Percentiles rank a stretch among this genome's conserved stretches.
Conservation (phyloP, 53 echinoderm and acorn worm genomes). For the Arbacia lixula region DNA sequence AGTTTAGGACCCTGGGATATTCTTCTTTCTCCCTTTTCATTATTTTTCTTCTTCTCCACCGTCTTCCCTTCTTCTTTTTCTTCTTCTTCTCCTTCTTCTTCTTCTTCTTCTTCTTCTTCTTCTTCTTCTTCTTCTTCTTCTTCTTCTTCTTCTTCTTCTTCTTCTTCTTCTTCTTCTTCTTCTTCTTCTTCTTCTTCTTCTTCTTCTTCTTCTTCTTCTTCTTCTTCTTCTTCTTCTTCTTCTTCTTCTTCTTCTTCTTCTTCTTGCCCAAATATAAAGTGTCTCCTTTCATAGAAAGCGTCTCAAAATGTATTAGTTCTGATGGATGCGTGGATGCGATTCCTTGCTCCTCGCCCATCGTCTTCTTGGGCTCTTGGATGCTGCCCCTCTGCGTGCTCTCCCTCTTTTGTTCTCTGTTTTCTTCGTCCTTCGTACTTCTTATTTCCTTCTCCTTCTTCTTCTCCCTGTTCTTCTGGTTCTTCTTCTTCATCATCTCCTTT, state of each 20-base stretch:
- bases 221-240: background rate
- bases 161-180: background rate
- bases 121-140: background rate
- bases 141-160: background rate
- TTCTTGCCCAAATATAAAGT: no score
- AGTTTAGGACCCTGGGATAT: background rate
- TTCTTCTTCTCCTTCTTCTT: background rate
- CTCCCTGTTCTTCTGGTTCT: background rate
- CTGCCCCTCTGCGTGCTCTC: background rate
- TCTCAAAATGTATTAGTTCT: no score
- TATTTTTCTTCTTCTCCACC: background rate
- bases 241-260: background rate
- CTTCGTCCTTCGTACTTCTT: background rate
- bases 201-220: conserved; percentile 1
- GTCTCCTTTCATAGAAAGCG: no score
- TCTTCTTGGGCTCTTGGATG: background rate
- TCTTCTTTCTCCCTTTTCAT: background rate
- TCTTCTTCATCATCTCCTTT: background rate
- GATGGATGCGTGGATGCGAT: no score
- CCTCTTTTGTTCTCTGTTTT: background rate
- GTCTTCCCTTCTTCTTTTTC: background rate
- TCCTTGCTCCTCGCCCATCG: background rate
- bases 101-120: background rate
- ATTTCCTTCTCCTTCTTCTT: background rate
- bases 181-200: background rate